A percentile compares a stretch with the other conserved stretches of the same genome.
These are phyloP conservation scores for Sarcoramphus papa DNA, from an alignment of 2,797 vertebrate species.

Conservation along the genomic window DNA sequence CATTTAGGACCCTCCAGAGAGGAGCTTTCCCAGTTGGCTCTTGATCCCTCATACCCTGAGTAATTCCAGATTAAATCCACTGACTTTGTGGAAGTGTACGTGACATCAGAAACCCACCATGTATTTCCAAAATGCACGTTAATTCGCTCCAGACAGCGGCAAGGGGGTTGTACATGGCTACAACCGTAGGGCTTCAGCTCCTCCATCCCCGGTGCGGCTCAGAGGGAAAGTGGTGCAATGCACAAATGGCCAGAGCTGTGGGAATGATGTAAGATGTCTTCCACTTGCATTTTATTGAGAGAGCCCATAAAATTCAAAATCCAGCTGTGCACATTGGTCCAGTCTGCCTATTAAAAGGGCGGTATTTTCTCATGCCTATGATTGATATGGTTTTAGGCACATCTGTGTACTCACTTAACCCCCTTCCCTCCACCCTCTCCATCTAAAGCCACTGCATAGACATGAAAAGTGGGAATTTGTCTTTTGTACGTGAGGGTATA, in stretches of 20 bases:
- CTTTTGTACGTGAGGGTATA: not conserved
- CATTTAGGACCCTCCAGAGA: slow-evolving; percentile 51
- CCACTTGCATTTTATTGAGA: slow-evolving; percentile 26
- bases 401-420: slow-evolving; percentile 52
- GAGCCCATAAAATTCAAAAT: slow-evolving; percentile 31
- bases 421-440: not conserved
- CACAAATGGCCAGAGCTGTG: not conserved
- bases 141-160: slow-evolving; percentile 14
- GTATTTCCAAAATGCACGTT: not conserved
- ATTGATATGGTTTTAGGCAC: slow-evolving; percentile 31
- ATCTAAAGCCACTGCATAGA: not conserved
- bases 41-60: slow-evolving; percentile 30
- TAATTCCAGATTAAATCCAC: slow-evolving; percentile 48
- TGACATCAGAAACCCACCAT: slow-evolving; percentile 10
- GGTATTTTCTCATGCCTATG: not conserved
- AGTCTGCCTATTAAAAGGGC: not conserved
- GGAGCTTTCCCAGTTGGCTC: slow-evolving; percentile 7
- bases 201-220: not conserved
- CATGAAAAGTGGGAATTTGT: slow-evolving; percentile 1
- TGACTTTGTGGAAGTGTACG: not conserved
- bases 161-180: not conserved
- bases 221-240: not conserved
- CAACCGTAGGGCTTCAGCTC: not conserved
- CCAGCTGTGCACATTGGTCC: slow-evolving; percentile 9
- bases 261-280: slow-evolving; percentile 24